phyloP scores from a whole-genome alignment of 1,140 invertebrate genomes.

The Euschistus heros region DNA sequence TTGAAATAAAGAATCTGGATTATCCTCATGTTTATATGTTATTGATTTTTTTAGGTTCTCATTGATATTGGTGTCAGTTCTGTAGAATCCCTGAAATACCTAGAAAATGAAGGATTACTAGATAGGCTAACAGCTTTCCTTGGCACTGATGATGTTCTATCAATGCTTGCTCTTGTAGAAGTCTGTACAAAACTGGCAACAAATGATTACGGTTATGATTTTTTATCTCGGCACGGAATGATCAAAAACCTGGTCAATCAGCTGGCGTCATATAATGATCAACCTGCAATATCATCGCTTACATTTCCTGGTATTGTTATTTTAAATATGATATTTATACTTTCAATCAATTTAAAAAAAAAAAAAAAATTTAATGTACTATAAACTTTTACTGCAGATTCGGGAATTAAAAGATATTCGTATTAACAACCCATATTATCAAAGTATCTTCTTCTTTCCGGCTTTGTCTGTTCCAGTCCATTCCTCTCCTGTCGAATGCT shows the following conservation, averaged over 20 bases:
- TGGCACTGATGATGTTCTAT: conserved; percentile 52
- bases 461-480: too few species aligned
- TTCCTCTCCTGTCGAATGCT: too few species aligned
- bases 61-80: conserved; percentile 32
- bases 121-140: background rate
- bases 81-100: conserved; percentile 29
- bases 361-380: too few species aligned
- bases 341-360: too few species aligned
- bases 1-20: too few species aligned
- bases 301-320: conserved; percentile 47
- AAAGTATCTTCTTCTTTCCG: too few species aligned
- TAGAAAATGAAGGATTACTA: conserved; percentile 3
- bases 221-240: conserved; percentile 52
- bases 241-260: conserved; percentile 49
- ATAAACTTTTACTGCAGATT: too few species aligned
- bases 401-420: too few species aligned
- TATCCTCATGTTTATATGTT: too few species aligned
- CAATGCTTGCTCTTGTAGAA: conserved; percentile 67
- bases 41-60: background rate
- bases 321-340: conserved; percentile 13
- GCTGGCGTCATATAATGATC: conserved; percentile 44
- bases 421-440: too few species aligned
- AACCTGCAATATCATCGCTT: conserved; percentile 46
- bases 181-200: conserved; percentile 55
- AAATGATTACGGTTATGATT: conserved; percentile 55